A percentile compares a stretch with the other conserved stretches of the same genome.
These are phyloP conservation scores for Miltochrista miniata DNA, from an alignment of 2,888 invertebrate genomes.

Conservation along the genomic window DNA sequence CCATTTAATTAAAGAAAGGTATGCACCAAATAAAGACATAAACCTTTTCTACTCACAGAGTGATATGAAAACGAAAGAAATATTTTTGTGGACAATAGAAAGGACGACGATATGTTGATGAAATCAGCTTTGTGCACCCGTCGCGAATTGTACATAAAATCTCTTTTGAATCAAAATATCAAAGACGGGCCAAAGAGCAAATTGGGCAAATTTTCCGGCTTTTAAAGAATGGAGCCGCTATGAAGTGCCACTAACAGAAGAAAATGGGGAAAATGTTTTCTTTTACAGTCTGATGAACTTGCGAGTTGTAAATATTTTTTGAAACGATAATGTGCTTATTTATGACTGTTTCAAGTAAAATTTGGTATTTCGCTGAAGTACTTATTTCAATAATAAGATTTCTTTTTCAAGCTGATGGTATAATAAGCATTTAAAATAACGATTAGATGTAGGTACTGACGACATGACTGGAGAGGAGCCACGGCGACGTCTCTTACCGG, in stretches of 20 bases:
- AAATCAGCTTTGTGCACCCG: slow-evolving; percentile 48
- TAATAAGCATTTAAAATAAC: no score
- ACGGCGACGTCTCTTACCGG: no score
- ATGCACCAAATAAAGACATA: slow-evolving; percentile 9
- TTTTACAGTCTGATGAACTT: slow-evolving; percentile 37
- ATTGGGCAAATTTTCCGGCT: slow-evolving; percentile 70
- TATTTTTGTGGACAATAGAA: slow-evolving; percentile 27
- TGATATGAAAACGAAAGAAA: slow-evolving; percentile 6
- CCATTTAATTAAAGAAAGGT: slow-evolving; percentile 23
- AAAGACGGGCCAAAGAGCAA: slow-evolving; percentile 54
- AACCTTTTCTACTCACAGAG: slow-evolving; percentile 1
- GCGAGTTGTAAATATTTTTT: slow-evolving; percentile 32
- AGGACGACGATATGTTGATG: slow-evolving; percentile 21
- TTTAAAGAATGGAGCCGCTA: slow-evolving; percentile 50
- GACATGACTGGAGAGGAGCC: no score
- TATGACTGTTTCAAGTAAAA: background rate
- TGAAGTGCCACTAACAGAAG: slow-evolving; percentile 45
- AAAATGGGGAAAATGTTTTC: slow-evolving; percentile 49
- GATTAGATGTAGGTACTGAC: no score
- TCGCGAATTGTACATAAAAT: slow-evolving; percentile 43
- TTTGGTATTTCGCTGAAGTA: no score
- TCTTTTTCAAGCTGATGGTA: no score
- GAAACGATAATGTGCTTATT: slow-evolving; percentile 1
- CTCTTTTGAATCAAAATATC: slow-evolving; percentile 60
- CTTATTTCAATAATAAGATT: no score